Evolutionary conservation across 2,888 invertebrate genomes (phyloP).

Genomic region (Hirtodrosophila duncani): DNA sequence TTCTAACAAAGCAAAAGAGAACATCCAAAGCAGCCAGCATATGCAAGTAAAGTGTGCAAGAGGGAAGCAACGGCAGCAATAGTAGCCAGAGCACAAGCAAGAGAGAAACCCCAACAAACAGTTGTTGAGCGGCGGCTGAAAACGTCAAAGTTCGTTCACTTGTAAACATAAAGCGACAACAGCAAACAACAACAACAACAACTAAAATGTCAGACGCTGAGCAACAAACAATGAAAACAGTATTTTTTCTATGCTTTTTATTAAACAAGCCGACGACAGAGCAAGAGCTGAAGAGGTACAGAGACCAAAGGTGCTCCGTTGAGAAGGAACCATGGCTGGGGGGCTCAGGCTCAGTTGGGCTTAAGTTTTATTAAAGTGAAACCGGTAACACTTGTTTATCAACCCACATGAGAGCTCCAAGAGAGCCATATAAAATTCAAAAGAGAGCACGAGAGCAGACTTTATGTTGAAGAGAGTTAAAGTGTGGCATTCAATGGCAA

Average conservation of each 20-base stretch:
- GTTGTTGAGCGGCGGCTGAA: conserved; percentile 29
- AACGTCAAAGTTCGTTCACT: conserved; percentile 67
- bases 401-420: conserved; percentile 28
- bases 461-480: conserved; percentile 10
- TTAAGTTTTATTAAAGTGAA: no score
- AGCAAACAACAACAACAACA: conserved; percentile 23
- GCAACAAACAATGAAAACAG: conserved; percentile 53
- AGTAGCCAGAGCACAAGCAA: not conserved
- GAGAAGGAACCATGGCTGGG: conserved; percentile 52
- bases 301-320: conserved; percentile 23
- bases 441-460: conserved; percentile 4
- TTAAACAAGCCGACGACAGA: conserved; percentile 59
- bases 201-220: conserved; percentile 20
- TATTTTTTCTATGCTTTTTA: conserved; percentile 52
- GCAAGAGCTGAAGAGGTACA: conserved; percentile 3
- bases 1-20: conserved; percentile 30
- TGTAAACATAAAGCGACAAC: conserved; percentile 53
- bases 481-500: no score
- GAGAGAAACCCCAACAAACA: no score
- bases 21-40: not conserved
- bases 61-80: not conserved
- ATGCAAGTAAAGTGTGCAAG: not conserved
- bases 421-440: conserved; percentile 3
- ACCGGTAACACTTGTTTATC: conserved; percentile 67
- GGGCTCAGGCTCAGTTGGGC: no score